These are phyloP conservation scores for Botia almorhae DNA, from an alignment of 2,797 vertebrate species.

Conservation along the genomic window DNA sequence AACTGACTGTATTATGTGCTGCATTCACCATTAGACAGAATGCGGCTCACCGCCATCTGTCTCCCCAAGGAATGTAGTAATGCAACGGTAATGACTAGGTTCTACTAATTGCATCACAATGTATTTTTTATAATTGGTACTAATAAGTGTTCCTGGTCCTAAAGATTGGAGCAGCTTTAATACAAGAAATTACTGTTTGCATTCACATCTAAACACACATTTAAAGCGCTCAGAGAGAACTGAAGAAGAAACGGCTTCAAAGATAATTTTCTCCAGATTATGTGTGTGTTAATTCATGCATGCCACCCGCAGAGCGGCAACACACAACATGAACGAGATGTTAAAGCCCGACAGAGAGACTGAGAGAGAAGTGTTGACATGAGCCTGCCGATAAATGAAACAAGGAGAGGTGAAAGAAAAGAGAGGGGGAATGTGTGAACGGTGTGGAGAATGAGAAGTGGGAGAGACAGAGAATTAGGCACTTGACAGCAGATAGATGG, in stretches of 20 bases:
- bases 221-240: neutral
- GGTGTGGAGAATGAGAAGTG: conserved; percentile 46
- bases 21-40: conserved; percentile 36
- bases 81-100: conserved; percentile 42
- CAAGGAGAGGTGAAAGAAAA: conserved; percentile 39
- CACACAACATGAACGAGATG: conserved; percentile 29
- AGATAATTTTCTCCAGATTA: conserved; percentile 27
- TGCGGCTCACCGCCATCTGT: conserved; percentile 42
- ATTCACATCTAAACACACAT: neutral
- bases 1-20: conserved; percentile 38
- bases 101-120: conserved; percentile 44
- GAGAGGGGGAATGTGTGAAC: conserved; percentile 43
- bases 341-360: conserved; percentile 16
- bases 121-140: conserved; percentile 39
- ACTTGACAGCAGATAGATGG: conserved; percentile 32
- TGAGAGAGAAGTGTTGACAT: conserved; percentile 40
- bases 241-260: neutral
- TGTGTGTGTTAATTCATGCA: conserved; percentile 46
- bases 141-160: conserved; percentile 34
- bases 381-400: conserved; percentile 39
- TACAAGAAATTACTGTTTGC: conserved; percentile 20
- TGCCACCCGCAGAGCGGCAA: conserved; percentile 2
- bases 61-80: conserved; percentile 43
- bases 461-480: conserved; percentile 48
- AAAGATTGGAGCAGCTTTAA: conserved; percentile 20